A percentile compares a stretch with the other conserved stretches of the same genome.
Evolutionary conservation across 1,140 invertebrate species (phyloP).

Genomic region (Hycleus phaleratus): DNA sequence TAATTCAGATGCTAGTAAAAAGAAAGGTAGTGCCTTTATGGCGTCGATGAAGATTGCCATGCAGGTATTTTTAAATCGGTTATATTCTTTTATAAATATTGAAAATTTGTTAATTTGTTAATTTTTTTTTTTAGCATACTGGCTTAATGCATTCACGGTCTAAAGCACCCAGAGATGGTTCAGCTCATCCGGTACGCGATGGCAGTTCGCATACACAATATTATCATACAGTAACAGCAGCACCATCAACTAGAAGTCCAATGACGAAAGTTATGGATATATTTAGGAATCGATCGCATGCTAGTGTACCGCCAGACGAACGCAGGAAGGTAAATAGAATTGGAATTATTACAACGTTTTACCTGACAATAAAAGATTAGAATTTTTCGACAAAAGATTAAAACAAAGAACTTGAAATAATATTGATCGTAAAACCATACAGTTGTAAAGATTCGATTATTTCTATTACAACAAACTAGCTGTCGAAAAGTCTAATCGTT

Average conservation of each 20-base stretch:
- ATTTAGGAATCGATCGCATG: slow-evolving; percentile 72
- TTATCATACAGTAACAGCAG: slow-evolving; percentile 59
- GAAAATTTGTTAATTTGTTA: not conserved
- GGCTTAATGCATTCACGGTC: slow-evolving; percentile 34
- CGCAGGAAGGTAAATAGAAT: slow-evolving; percentile 55
- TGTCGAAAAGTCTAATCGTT: too few relatives aligned
- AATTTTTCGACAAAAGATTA: too few relatives aligned
- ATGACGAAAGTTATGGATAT: slow-evolving; percentile 86
- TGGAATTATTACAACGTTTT: too few relatives aligned
- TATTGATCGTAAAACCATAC: too few relatives aligned
- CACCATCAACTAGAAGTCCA: slow-evolving; percentile 52
- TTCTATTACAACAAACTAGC: too few relatives aligned
- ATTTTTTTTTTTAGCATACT: slow-evolving; percentile 43
- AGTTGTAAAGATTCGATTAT: too few relatives aligned
- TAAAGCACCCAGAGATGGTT: slow-evolving; percentile 51
- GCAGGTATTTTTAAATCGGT: slow-evolving; percentile 49
- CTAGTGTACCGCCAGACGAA: slow-evolving; percentile 59
- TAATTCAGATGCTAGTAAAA: slow-evolving; percentile 69
- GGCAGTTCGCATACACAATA: slow-evolving; percentile 58
- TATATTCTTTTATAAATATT: not conserved
- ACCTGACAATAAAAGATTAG: too few relatives aligned
- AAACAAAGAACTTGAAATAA: too few relatives aligned
- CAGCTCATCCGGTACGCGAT: slow-evolving; percentile 53
- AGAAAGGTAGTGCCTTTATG: slow-evolving; percentile 59
- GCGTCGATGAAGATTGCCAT: slow-evolving; percentile 71